Percentiles rank a stretch among this genome's conserved stretches.
These are phyloP conservation scores for Halictus rubicundus DNA, from an alignment of 1,140 invertebrate genomes.

Conservation along the genomic window DNA sequence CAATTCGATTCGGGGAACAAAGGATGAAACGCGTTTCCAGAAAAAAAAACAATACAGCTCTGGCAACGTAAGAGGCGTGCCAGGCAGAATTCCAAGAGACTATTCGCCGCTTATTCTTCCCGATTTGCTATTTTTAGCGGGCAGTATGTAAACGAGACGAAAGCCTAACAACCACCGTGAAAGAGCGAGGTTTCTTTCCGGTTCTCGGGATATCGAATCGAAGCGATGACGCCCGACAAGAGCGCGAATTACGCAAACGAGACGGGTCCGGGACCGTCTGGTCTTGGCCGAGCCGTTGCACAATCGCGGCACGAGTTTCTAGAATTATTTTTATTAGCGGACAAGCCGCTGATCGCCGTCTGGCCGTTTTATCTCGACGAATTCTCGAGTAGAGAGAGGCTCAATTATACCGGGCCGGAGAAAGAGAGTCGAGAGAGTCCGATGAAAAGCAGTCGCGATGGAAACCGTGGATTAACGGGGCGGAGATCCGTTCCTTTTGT, in stretches of 20 bases:
- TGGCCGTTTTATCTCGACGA: background rate
- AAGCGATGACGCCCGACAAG: slow-evolving; percentile 17
- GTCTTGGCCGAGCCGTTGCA: slow-evolving; percentile 20
- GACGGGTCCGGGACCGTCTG: slow-evolving; percentile 12
- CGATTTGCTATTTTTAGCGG: background rate
- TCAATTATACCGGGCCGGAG: background rate
- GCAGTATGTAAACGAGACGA: slow-evolving; percentile 14
- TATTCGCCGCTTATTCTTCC: background rate
- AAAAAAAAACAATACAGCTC: no score
- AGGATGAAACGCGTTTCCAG: no score
- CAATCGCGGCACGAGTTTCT: slow-evolving; percentile 29
- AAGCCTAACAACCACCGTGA: background rate
- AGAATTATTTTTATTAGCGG: slow-evolving; percentile 40
- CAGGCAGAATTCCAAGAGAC: no score
- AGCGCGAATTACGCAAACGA: slow-evolving; percentile 50
- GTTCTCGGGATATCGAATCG: slow-evolving; percentile 19
- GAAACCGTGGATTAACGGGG: background rate
- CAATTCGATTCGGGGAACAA: no score
- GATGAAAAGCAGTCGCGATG: slow-evolving; percentile 6
- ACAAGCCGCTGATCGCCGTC: background rate
- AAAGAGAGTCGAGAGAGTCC: background rate
- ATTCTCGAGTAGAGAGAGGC: slow-evolving; percentile 6
- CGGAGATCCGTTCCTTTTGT: slow-evolving; percentile 4
- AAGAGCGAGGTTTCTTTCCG: background rate
- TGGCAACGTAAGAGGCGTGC: no score